phyloP scores from a whole-genome alignment of 2,797 vertebrate species.

The Lacerta bilineata region DNA sequence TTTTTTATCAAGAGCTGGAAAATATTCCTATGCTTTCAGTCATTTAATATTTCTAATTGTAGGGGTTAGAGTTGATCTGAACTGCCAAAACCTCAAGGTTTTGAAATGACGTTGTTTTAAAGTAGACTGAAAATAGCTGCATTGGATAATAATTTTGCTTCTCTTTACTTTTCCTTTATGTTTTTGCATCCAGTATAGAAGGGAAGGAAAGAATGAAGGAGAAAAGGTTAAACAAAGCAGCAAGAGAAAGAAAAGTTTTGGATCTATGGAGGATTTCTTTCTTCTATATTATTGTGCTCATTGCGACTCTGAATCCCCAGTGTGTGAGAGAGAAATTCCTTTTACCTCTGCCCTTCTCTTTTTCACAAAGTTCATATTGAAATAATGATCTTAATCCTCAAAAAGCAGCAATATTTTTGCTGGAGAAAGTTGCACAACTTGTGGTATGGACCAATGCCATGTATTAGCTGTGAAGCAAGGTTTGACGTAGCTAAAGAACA shows the following conservation, averaged over 20 bases:
- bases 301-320: slow-evolving; percentile 21
- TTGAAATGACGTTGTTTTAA: not conserved
- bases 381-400: slow-evolving; percentile 80
- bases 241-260: not conserved
- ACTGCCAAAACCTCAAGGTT: not conserved
- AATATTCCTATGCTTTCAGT: not conserved
- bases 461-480: slow-evolving; percentile 73
- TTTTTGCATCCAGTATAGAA: not conserved
- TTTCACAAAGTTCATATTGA: slow-evolving; percentile 74
- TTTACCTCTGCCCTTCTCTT: slow-evolving; percentile 51
- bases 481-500: slow-evolving; percentile 83
- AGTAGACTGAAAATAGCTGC: not conserved
- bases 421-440: slow-evolving; percentile 80
- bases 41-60: not conserved
- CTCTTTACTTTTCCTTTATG: not conserved
- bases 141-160: not conserved
- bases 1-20: not conserved
- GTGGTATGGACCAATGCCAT: slow-evolving; percentile 82
- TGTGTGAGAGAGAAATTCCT: slow-evolving; percentile 2
- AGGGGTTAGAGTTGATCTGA: not conserved
- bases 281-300: slow-evolving; percentile 3
- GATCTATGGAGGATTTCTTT: slow-evolving; percentile 5
- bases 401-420: slow-evolving; percentile 80
- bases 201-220: not conserved
- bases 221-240: slow-evolving; percentile 19